A percentile compares a stretch with the other conserved stretches of the same genome.
These are phyloP conservation scores for Solenopsis invicta DNA, from an alignment of 1,140 invertebrate genomes.

Conservation along the genomic window DNA sequence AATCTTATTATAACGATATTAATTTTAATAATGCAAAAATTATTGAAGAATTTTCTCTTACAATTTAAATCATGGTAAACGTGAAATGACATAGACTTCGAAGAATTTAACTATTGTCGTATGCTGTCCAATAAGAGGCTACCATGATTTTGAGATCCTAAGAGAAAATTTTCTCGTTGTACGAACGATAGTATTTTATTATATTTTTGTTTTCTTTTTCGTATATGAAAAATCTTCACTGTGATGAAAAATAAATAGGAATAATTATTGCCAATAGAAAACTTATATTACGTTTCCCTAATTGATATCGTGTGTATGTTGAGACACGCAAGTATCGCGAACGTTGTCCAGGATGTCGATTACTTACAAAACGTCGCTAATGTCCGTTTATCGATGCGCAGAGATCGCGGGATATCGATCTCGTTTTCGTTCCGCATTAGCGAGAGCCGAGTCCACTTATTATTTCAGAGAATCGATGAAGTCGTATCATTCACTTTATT, in stretches of 20 bases:
- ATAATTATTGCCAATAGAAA: background rate
- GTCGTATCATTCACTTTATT: slow-evolving; percentile 15
- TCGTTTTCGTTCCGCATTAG: slow-evolving; percentile 39
- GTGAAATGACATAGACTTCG: too few species aligned
- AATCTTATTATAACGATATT: background rate
- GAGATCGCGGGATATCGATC: slow-evolving; percentile 2
- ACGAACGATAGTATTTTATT: background rate
- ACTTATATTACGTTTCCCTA: background rate
- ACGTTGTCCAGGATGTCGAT: background rate
- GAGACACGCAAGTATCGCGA: background rate
- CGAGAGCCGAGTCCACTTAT: background rate
- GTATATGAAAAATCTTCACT: background rate
- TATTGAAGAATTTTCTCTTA: too few species aligned
- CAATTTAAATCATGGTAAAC: too few species aligned
- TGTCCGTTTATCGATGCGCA: slow-evolving; percentile 3
- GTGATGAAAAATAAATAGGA: background rate
- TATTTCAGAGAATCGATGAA: slow-evolving; percentile 34
- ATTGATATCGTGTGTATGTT: background rate
- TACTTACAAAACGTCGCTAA: slow-evolving; percentile 8
- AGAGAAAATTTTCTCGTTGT: too few species aligned
- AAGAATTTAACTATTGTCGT: too few species aligned
- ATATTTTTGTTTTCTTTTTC: background rate
- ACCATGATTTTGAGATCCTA: too few species aligned
- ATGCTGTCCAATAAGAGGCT: too few species aligned
- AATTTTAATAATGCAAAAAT: background rate